Evolutionary conservation across 2,113 vertebrate genomes (phyloP), one percentile per base, ranked within the genome.

Genomic region (Coregonus clupeaformis): DNA sequence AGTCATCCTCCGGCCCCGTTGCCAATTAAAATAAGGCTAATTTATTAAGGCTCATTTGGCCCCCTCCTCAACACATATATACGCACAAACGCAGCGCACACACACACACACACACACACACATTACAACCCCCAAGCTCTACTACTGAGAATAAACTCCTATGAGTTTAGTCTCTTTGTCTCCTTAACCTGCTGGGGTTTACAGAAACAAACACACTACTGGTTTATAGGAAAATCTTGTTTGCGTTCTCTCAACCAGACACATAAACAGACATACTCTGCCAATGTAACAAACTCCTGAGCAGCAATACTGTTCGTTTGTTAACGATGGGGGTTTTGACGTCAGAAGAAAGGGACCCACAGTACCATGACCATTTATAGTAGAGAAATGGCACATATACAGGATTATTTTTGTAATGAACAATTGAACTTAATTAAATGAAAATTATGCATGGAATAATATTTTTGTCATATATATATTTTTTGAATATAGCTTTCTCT

Each of bases 101-200:
- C 36, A 11, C 36, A 32, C 32, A 36, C 30, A 6, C 7, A 42
- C 36, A 42, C 36, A 36, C n/a, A n/a, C n/a, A n/a, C n/a, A n/a
- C n/a, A n/a, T n/a, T n/a, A n/a, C n/a, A n/a, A n/a, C n/a, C n/a
- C 36, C 36, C 22, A 65, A 14, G 52, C 6, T 16, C 25, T 13
- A 1, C 5, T 5, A 5, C 22, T 57, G 36, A 42, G 9, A 42
- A 42, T 42, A 42, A 42, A 42, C 36, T 42, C 9, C 36, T 12
- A 12, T 42, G 36, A 80, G 47, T 36, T 32, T 72, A 55, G 3
- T 65, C 27, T 59, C 57, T 78, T 3, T 42, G 36, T 42, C 55
- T 81, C 74, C 16, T 6, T 65, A 64, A 77, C 74, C 77, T 79
- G 59, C 5, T 24, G 25, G n/a, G n/a, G 7, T 12, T 72, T 62